Conservation (phyloP, 2,888 invertebrate genomes). For the Scaptodrosophila latifasciaeformis region DNA sequence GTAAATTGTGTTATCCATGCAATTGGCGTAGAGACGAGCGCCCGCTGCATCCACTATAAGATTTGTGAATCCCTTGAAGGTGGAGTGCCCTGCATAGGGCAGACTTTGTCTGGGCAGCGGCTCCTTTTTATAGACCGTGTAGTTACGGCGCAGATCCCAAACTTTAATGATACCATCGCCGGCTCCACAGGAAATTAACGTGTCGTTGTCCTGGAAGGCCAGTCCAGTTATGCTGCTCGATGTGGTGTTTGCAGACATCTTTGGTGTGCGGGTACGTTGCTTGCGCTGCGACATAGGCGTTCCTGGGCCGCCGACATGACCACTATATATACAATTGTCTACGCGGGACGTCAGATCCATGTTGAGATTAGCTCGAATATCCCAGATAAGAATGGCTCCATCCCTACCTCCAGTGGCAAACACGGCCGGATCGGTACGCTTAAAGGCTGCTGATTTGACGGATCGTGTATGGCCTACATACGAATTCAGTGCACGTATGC, state of each 20-base stretch:
- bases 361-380: slow-evolving; percentile 78
- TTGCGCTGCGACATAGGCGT: slow-evolving; percentile 78
- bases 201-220: slow-evolving; percentile 86
- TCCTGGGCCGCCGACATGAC: slow-evolving; percentile 72
- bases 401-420: slow-evolving; percentile 93
- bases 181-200: slow-evolving; percentile 89
- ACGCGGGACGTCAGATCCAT: slow-evolving; percentile 77
- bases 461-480: slow-evolving; percentile 88
- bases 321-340: slow-evolving; percentile 81
- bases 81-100: slow-evolving; percentile 83
- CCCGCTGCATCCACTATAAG: slow-evolving; percentile 83
- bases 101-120: slow-evolving; percentile 84
- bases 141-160: slow-evolving; percentile 91
- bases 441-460: slow-evolving; percentile 87
- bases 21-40: slow-evolving; percentile 86
- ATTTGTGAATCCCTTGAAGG: slow-evolving; percentile 85
- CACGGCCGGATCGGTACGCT: slow-evolving; percentile 81
- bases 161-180: slow-evolving; percentile 90
- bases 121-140: slow-evolving; percentile 81
- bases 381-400: slow-evolving; percentile 91
- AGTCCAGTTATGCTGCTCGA: slow-evolving; percentile 88
- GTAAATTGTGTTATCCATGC: slow-evolving; percentile 90
- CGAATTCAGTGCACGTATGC: slow-evolving; percentile 76
- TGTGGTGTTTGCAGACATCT: slow-evolving; percentile 75
- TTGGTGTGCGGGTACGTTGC: slow-evolving; percentile 74